Conservation (phyloP, 2,888 invertebrate genomes). For the Quadroppia sp. region DNA sequence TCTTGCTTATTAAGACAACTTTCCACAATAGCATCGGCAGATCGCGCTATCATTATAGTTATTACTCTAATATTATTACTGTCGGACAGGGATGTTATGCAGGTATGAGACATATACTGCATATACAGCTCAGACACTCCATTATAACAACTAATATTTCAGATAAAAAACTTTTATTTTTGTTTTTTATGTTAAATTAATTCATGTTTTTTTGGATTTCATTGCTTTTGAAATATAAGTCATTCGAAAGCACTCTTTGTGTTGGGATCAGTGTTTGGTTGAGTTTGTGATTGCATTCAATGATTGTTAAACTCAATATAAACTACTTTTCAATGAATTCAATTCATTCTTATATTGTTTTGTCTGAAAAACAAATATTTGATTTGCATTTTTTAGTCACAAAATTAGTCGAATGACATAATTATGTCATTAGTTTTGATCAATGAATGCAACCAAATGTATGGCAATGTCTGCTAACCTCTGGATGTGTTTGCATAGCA, state of each 20-base stretch:
- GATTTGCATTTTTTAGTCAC: neutral
- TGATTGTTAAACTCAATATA: no score
- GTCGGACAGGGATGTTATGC: neutral
- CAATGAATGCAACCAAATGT: neutral
- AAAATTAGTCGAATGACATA: constrained; percentile 24
- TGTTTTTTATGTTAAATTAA: neutral
- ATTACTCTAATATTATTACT: constrained; percentile 15
- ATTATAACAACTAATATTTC: neutral
- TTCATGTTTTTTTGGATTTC: neutral
- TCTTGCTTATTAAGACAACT: constrained; percentile 25
- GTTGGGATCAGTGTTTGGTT: no score
- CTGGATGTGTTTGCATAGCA: neutral
- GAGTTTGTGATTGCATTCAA: no score
- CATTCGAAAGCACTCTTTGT: neutral
- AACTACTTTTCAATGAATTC: neutral
- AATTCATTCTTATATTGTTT: neutral
- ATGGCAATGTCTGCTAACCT: neutral
- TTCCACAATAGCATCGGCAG: constrained; percentile 24
- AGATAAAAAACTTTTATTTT: neutral
- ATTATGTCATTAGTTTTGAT: constrained; percentile 26
- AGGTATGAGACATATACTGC: neutral
- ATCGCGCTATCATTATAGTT: constrained; percentile 27
- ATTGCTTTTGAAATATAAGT: neutral
- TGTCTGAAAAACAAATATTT: neutral
- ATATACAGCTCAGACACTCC: neutral